Percentiles rank a stretch among this genome's conserved stretches.
Evolutionary conservation across 1,140 invertebrate species (phyloP).

Genomic region (Diprion similis): DNA sequence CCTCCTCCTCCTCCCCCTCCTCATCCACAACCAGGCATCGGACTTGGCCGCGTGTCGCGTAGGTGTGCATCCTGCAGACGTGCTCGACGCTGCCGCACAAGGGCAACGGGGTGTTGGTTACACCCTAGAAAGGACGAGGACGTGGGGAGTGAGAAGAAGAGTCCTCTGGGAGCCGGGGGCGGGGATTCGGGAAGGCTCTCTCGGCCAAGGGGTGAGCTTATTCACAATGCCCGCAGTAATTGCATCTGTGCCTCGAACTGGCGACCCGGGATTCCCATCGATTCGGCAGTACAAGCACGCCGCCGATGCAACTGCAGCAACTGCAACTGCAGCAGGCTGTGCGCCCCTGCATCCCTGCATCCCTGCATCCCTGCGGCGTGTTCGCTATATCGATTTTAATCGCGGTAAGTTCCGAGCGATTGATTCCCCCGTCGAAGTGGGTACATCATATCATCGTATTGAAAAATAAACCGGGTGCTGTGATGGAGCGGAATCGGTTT

Average conservation of each 20-base stretch:
- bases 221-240: slow-evolving; percentile 1
- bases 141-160: neutral
- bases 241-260: neutral
- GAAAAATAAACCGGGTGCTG: neutral
- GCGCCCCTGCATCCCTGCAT: neutral
- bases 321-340: neutral
- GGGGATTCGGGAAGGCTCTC: neutral
- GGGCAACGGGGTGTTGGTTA: neutral
- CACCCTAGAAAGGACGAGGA: neutral
- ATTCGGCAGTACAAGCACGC: neutral
- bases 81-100: neutral
- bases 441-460: neutral
- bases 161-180: neutral
- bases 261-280: neutral
- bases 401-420: slow-evolving; percentile 2
- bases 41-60: neutral
- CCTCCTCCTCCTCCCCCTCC: too few relatives aligned
- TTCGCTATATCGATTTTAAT: neutral
- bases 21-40: neutral
- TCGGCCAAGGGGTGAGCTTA: slow-evolving; percentile 5
- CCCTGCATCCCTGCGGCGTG: neutral
- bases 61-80: neutral
- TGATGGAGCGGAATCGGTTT: neutral
- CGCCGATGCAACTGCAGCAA: neutral
- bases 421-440: neutral